phyloP scores from a whole-genome alignment of 2,797 vertebrate genomes.

The Yasuhikotakia modesta region DNA sequence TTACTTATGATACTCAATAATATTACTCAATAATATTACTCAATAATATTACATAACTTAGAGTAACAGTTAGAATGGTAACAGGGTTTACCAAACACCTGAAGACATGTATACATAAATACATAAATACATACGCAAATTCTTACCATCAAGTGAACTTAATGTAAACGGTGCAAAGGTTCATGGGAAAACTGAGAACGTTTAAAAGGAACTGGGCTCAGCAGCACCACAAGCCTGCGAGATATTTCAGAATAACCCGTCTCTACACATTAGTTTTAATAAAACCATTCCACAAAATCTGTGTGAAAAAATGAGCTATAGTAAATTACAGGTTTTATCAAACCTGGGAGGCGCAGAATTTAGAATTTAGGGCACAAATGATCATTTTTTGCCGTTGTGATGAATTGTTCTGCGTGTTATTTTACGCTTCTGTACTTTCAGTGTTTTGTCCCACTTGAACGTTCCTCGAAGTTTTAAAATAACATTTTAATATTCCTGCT shows the following conservation, averaged over 20 bases:
- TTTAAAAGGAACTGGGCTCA: slow-evolving; percentile 33
- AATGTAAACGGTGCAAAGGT: neutral
- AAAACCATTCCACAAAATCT: neutral
- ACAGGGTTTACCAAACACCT: neutral
- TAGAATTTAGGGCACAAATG: neutral
- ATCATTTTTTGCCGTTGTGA: slow-evolving; percentile 7
- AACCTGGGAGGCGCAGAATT: slow-evolving; percentile 15
- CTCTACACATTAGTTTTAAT: slow-evolving; percentile 31
- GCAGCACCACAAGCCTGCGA: slow-evolving; percentile 1
- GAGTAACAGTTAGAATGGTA: neutral
- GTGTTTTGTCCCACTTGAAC: too few relatives aligned
- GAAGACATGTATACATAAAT: too few relatives aligned
- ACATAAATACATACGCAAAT: too few relatives aligned
- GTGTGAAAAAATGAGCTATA: slow-evolving; percentile 8
- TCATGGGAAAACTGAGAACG: slow-evolving; percentile 11
- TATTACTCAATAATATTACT: too few relatives aligned
- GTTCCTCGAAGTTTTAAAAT: too few relatives aligned
- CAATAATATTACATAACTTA: too few relatives aligned
- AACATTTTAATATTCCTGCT: too few relatives aligned
- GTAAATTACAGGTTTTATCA: slow-evolving; percentile 19
- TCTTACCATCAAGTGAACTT: too few relatives aligned
- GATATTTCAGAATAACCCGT: slow-evolving; percentile 23
- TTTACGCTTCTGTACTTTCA: neutral
- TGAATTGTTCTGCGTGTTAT: slow-evolving; percentile 7
- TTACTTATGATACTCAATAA: too few relatives aligned